Evolutionary conservation across 2,888 invertebrate genomes (phyloP), one percentile per base, ranked within the genome.

Genomic region (Miltochrista miniata): DNA sequence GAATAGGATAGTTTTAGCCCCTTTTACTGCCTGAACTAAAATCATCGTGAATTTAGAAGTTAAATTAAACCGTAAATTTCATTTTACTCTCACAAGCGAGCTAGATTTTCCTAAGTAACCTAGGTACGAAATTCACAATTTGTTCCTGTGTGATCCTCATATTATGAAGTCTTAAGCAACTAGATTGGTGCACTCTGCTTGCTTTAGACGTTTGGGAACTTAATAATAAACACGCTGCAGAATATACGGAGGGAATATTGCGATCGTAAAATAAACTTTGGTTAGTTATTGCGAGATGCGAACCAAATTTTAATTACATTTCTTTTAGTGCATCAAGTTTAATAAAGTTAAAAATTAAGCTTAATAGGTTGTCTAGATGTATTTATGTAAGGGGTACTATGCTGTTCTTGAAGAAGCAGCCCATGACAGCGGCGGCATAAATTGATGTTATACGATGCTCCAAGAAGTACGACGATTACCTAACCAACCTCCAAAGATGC

Each of bases 251-350:
- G 33, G 40, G 31, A 35, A 11, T 34, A 11, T 48, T 37, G 14
- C 37, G 31, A 24, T 49, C 37, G 35, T 61, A 18, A 55, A 51
- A 50, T 58, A 51, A 58, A 33, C 37, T 42, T 10, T 18, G 34
- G 46, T 38, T 15, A 8, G 18, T 5, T n/a, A 14, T n/a, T 7
- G 15, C 1, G 36, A 14, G 38, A 51, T 47, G 36, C 47, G 45
- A 43, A 45, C 31, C 11, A 53, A 59, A 54, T 61, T 64, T 51
- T 57, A 61, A 63, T 63, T 49, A 54, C 64, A 51, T 54, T 45
- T 41, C 33, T 10, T 0, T 14, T 13, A 14, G 9, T 9, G 13
- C 8, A 35, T 30, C 24, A 2, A 11, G 24, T n/a, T 43, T 37
- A 10, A 15, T 37, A 37, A 9, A 13, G 10, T 11, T 11, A 0